Evolutionary conservation across 2,888 invertebrate genomes (phyloP).

Genomic region (Calliphora vomitoria): DNA sequence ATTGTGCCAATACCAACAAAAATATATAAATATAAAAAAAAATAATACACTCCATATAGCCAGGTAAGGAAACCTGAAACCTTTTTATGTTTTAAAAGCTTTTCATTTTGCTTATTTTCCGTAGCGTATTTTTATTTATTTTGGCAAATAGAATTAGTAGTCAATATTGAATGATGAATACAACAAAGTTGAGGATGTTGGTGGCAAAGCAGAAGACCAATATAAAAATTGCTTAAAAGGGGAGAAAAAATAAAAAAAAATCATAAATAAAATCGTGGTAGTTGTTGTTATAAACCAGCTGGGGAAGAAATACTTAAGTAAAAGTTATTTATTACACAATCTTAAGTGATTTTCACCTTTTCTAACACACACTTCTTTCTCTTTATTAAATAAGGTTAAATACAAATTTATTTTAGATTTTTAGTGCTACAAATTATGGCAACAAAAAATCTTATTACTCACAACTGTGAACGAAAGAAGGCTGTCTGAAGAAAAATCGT

Average conservation of each 20-base stretch:
- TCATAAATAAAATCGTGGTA: constrained; percentile 52
- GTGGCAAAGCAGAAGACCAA: not conserved
- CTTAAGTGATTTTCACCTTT: constrained; percentile 57
- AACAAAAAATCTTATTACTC: not conserved
- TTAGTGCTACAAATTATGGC: not conserved
- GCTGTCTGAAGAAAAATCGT: not conserved
- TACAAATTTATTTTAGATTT: not conserved
- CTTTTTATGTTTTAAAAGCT: constrained; percentile 63
- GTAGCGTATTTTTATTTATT: constrained; percentile 20
- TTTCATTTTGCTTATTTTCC: constrained; percentile 40
- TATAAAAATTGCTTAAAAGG: not conserved
- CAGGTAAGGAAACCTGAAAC: constrained; percentile 20
- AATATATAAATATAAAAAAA: no score
- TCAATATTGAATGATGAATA: constrained; percentile 39
- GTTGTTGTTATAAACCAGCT: not conserved
- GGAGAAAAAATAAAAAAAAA: not conserved
- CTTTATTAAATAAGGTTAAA: not conserved
- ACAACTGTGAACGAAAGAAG: not conserved
- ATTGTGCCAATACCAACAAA: not conserved
- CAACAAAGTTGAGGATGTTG: constrained; percentile 14
- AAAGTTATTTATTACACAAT: constrained; percentile 56
- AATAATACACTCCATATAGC: not conserved
- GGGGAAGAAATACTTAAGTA: constrained; percentile 22
- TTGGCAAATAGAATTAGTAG: constrained; percentile 52
- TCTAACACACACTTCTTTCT: not conserved